These are phyloP conservation scores for Scaptodrosophila latifasciaeformis DNA, from an alignment of 2,888 invertebrate genomes.

Conservation along the genomic window DNA sequence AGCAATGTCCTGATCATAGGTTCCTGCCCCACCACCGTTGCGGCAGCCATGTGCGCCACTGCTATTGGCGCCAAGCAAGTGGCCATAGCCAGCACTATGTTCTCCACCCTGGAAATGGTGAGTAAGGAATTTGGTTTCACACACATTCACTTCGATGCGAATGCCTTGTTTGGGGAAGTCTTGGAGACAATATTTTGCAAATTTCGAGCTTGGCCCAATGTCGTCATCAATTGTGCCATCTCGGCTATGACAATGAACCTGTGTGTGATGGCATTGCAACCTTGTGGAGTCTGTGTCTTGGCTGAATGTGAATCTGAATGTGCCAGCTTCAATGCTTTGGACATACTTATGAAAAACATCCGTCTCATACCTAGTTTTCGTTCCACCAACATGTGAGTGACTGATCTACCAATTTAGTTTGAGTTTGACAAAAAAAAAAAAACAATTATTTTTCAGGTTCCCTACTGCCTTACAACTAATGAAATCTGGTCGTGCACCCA, in stretches of 20 bases:
- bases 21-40: conserved; percentile 57
- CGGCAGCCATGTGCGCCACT: conserved; percentile 59
- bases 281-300: conserved; percentile 60
- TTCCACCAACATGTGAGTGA: conserved; percentile 65
- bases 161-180: conserved; percentile 39
- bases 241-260: conserved; percentile 65
- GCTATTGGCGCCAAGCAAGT: conserved; percentile 64
- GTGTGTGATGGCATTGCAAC: conserved; percentile 59
- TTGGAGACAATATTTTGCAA: conserved; percentile 44
- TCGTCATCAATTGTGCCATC: conserved; percentile 66
- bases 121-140: conserved; percentile 47
- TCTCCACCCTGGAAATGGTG: conserved; percentile 36
- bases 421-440: no score
- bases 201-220: conserved; percentile 56
- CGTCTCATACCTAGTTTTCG: conserved; percentile 65
- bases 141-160: conserved; percentile 44
- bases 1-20: conserved; percentile 68
- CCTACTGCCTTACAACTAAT: conserved; percentile 63
- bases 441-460: conserved; percentile 48
- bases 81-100: conserved; percentile 48
- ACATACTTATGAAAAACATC: conserved; percentile 69
- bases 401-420: not conserved
- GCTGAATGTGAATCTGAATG: conserved; percentile 68
- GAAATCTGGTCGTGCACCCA: conserved; percentile 48
- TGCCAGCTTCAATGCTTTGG: conserved; percentile 64